Evolutionary conservation across 1,140 invertebrate genomes (phyloP), one percentile per base, ranked within the genome.

Genomic region (Drosophila guanche): DNA sequence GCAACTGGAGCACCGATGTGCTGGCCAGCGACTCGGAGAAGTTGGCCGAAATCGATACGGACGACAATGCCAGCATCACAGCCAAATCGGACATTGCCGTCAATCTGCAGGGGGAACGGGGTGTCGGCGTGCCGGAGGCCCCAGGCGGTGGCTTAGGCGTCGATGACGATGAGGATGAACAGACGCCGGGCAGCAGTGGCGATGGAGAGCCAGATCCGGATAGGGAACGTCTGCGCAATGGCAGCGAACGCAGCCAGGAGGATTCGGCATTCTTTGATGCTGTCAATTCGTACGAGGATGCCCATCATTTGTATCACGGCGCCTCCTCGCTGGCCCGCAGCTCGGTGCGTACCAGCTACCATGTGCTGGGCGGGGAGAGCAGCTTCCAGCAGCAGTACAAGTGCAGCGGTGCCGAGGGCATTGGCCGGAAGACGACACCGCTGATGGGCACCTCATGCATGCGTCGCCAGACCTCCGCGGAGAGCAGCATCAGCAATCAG

Each of bases 1-100:
- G 94, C 55, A 98, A 97, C 0, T 99, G 98, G 98, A 98, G 97
- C 80, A 99, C 97, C 14, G 98, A 99, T 93, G 98, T 99, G 27
- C 92, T 99, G 46, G 97, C 97, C 1, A 98, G 97, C 20, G 98
- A 99, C 91, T 98, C 97, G 4, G 98, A 99, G 91, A 93, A 97
- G 48, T 93, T 98, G 65, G 96, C 96, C 1, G 98, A 99, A 92
- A 94, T 97, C 16, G 96, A 97, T 80, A 96, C 95, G 7, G 96
- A 97, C 81, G 96, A 97, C 73, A 95, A 95, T 46, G 94, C 93
- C 0, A 96, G 95, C 91, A 95, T 96, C 8, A 95, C 95, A 1
- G 91, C 92, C 20, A 89, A 95, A 76, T 95, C 95, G 14, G 95
- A 96, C 86, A 91, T 76, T 3, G 73, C 76, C 0, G 95, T 20